Base-by-base conservation (phyloP, 2,113 vertebrate genomes). In the Corythornis madagascariensis region DNA sequence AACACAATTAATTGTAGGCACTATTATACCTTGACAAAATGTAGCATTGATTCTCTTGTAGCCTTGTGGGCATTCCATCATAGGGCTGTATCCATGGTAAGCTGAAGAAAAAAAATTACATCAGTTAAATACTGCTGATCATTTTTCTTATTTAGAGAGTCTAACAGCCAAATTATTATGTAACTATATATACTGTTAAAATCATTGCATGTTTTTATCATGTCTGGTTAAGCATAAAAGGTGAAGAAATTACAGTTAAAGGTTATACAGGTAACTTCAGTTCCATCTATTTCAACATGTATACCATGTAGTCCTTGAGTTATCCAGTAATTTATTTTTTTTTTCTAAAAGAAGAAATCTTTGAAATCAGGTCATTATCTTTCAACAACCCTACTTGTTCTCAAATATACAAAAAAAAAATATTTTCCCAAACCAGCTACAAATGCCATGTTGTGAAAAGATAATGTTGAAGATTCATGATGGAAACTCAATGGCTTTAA, bases 31-130 rank as follows among this genome's bases (percentile, higher is more conserved):
- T 98, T 99, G 98, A 96, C 99, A 99, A 92, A 98, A 98, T 5
- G 99, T 99, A 94, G 97, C 98, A 98, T 99, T 99, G 92, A 99
- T 97, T 92, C 98, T 98, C 93, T 98, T 99, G 97, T 99, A 99
- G 75, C 99, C 99, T 86, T 98, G 98, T 28, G 99, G 98, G 94
- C 99, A 99, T 88, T 99, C 99, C 83, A 98, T 98, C 90, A 97
- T 89, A 87, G 97, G 98, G 74, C 94, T 97, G 9, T 98, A 97
- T 48, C 97, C 97, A 86, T 98, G 98, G 83, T 99, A 98, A 57
- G 97, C 99, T 99, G 95, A 50, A 86, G 83, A 63, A 96, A 94
- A 38, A 82, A 69, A 65, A 47, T 26, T 6, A 19, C 2, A n/a
- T 60, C 22, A 9, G 18, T 86, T 76, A 66, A 89, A 63, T n/a